Conservation (phyloP, 2,113 vertebrate species). For the Sciurus niger region DNA sequence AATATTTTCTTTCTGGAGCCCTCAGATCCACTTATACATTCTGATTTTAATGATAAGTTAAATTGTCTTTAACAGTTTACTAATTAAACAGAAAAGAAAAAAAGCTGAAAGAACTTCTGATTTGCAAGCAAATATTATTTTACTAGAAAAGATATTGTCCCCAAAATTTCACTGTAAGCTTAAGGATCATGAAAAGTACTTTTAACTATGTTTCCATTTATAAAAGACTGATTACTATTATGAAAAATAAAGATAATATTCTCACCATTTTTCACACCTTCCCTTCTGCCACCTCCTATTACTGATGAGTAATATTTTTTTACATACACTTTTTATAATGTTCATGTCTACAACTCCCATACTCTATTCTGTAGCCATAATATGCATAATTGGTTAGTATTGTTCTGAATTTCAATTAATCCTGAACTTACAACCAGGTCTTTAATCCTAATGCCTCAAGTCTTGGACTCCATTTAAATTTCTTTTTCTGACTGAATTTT, state of each 20-base stretch:
- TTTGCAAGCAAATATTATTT: background rate
- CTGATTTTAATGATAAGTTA: background rate
- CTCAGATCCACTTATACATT: background rate
- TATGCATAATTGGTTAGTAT: background rate
- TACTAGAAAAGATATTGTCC: background rate
- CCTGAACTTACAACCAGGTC: background rate
- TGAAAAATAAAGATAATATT: background rate
- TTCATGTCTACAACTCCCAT: background rate
- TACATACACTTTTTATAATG: background rate
- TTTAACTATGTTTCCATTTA: background rate
- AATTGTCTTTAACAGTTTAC: background rate
- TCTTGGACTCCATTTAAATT: constrained; percentile 5
- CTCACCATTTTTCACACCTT: background rate
- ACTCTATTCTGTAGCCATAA: background rate
- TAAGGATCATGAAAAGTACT: background rate
- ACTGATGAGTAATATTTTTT: background rate
- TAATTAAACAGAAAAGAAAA: constrained; percentile 4
- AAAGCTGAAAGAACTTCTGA: background rate
- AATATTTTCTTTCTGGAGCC: background rate
- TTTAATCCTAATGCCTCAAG: background rate
- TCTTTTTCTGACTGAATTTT: background rate
- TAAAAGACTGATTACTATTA: background rate
- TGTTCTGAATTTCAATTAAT: background rate
- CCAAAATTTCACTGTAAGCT: background rate
- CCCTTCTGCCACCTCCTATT: background rate